Evolutionary conservation across 2,888 invertebrate species (phyloP).

Genomic region (Shargacucullia verbasci): DNA sequence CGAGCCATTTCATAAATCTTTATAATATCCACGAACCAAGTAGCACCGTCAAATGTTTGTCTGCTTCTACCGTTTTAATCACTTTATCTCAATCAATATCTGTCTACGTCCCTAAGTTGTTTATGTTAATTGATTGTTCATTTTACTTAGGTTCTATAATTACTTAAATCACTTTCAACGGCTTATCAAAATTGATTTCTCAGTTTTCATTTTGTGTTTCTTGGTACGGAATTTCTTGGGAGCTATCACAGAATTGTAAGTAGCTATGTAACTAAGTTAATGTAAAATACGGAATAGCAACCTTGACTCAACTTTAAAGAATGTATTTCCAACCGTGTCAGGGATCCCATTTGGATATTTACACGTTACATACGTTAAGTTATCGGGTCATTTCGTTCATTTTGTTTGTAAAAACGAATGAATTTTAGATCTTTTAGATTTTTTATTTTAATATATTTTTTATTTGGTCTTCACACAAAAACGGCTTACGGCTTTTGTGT

Average conservation of each 20-base stretch:
- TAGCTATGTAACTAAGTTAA: constrained; percentile 59
- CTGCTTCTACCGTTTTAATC: too few species aligned
- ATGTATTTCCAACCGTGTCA: constrained; percentile 8
- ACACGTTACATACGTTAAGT: too few species aligned
- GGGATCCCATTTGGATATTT: constrained; percentile 18
- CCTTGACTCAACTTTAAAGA: constrained; percentile 52
- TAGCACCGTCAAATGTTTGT: too few species aligned
- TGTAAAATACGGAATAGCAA: constrained; percentile 55
- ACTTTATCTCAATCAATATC: constrained; percentile 2
- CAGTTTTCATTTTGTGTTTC: constrained; percentile 24
- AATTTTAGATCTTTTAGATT: too few species aligned
- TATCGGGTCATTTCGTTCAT: too few species aligned
- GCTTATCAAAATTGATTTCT: constrained; percentile 32
- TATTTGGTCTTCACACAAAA: too few species aligned
- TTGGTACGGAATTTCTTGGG: constrained; percentile 39
- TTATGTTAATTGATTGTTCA: constrained; percentile 11
- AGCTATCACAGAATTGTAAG: constrained; percentile 30
- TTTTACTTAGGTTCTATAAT: constrained; percentile 9
- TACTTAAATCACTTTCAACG: constrained; percentile 13
- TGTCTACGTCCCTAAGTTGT: constrained; percentile 1
- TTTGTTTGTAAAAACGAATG: too few species aligned
- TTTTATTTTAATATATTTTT: too few species aligned
- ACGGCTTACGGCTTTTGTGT: too few species aligned
- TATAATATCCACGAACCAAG: too few species aligned
- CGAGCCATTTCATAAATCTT: too few species aligned